Evolutionary conservation across 2,113 vertebrate genomes (phyloP).

Genomic region (Muntiacus reevesi): DNA sequence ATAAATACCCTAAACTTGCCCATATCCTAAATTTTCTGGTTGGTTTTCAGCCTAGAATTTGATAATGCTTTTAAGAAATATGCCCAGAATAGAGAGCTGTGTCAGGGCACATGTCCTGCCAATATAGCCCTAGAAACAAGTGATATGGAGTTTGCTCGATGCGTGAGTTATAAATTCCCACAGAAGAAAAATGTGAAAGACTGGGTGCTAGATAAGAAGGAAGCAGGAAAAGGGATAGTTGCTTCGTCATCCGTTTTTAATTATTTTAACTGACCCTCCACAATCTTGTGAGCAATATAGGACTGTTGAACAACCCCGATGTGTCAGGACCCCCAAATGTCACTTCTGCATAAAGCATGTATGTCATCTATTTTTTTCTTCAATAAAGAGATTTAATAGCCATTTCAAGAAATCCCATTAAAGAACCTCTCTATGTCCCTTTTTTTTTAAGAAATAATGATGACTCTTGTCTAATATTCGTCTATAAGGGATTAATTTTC

Average conservation of each 20-base stretch:
- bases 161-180: slow-evolving; percentile 58
- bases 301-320: slow-evolving; percentile 64
- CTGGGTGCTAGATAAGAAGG: slow-evolving; percentile 61
- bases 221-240: slow-evolving; percentile 40
- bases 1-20: slow-evolving; percentile 64
- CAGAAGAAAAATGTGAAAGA: slow-evolving; percentile 59
- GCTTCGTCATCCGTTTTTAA: slow-evolving; percentile 26
- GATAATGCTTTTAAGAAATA: slow-evolving; percentile 67
- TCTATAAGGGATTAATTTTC: slow-evolving; percentile 67
- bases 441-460: slow-evolving; percentile 59
- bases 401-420: slow-evolving; percentile 70
- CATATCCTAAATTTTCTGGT: slow-evolving; percentile 68
- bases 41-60: slow-evolving; percentile 78
- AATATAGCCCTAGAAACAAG: slow-evolving; percentile 42
- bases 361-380: slow-evolving; percentile 78
- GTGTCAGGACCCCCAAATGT: slow-evolving; percentile 63
- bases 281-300: slow-evolving; percentile 46
- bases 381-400: slow-evolving; percentile 76
- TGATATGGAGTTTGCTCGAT: slow-evolving; percentile 33
- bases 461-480: slow-evolving; percentile 71
- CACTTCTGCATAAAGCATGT: slow-evolving; percentile 74
- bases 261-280: slow-evolving; percentile 62
- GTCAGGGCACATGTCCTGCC: slow-evolving; percentile 48
- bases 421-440: slow-evolving; percentile 75
- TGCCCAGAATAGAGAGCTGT: slow-evolving; percentile 61